These are phyloP conservation scores for Oncopodura yosiiana DNA, from an alignment of 1,140 invertebrate genomes.

Conservation along the genomic window DNA sequence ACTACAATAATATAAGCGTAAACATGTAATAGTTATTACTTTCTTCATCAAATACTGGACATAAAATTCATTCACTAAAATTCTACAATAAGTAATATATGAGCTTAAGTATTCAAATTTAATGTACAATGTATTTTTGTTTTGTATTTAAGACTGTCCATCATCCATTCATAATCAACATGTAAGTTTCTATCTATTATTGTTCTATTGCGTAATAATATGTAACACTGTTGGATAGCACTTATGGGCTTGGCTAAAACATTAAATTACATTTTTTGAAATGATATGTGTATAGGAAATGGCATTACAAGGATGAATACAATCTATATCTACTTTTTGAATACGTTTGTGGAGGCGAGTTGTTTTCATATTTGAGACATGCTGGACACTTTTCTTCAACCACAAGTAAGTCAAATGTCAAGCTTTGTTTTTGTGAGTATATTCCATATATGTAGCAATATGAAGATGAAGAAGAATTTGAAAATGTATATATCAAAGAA, in stretches of 20 bases:
- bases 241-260: constrained; percentile 4
- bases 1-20: too few species aligned
- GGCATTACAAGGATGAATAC: constrained; percentile 76
- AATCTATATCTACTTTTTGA: constrained; percentile 94
- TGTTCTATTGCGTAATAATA: neutral
- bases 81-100: neutral
- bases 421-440: too few species aligned
- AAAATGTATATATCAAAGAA: too few species aligned
- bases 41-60: too few species aligned
- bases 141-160: constrained; percentile 54
- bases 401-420: constrained; percentile 53
- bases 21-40: too few species aligned
- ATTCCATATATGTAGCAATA: too few species aligned
- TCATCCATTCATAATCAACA: constrained; percentile 87
- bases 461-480: too few species aligned
- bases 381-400: constrained; percentile 74
- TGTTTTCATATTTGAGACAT: constrained; percentile 88
- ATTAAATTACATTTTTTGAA: constrained; percentile 34
- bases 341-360: constrained; percentile 86
- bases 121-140: neutral
- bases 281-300: constrained; percentile 73
- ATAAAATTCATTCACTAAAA: too few species aligned
- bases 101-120: too few species aligned
- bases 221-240: neutral
- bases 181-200: constrained; percentile 57